Evolutionary conservation across 37 sponge, comb jelly and placozoan species (phyloP).

Genomic region (Geodia barretti): DNA sequence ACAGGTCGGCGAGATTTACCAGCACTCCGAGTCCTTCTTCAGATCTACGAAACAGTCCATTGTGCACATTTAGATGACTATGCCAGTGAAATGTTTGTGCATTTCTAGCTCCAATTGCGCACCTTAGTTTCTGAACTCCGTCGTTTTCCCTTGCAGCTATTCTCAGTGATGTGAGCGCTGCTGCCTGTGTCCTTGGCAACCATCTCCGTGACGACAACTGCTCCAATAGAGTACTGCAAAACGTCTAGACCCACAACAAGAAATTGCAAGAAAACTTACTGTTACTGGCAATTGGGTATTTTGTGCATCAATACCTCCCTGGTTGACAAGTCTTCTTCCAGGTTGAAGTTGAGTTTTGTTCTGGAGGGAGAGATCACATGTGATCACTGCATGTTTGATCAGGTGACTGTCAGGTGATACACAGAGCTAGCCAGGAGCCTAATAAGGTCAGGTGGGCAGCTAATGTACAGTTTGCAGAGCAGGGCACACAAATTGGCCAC

Average conservation of each 20-base stretch:
- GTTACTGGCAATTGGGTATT: too few relatives aligned
- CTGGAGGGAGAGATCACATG: neutral
- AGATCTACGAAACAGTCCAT: neutral
- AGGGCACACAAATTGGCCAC: too few relatives aligned
- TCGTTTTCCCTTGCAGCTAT: slow-evolving; percentile 26
- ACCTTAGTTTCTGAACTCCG: neutral
- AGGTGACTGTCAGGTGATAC: too few relatives aligned
- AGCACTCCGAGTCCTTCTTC: neutral
- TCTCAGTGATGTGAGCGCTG: slow-evolving; percentile 21
- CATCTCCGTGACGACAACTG: slow-evolving; percentile 2
- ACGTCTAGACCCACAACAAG: neutral
- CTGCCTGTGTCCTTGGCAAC: slow-evolving; percentile 1
- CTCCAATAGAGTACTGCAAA: neutral
- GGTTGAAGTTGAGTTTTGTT: neutral
- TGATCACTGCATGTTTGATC: too few relatives aligned
- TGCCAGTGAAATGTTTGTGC: too few relatives aligned
- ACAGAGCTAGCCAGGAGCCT: too few relatives aligned
- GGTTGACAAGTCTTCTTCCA: neutral
- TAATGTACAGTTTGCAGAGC: too few relatives aligned
- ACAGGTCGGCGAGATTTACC: neutral
- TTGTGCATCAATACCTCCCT: neutral
- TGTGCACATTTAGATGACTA: too few relatives aligned
- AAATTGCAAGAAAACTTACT: neutral
- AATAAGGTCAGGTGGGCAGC: too few relatives aligned
- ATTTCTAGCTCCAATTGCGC: neutral